Conservation (phyloP, 2,113 vertebrate species). For the Leptobrachium ailaonicum region DNA sequence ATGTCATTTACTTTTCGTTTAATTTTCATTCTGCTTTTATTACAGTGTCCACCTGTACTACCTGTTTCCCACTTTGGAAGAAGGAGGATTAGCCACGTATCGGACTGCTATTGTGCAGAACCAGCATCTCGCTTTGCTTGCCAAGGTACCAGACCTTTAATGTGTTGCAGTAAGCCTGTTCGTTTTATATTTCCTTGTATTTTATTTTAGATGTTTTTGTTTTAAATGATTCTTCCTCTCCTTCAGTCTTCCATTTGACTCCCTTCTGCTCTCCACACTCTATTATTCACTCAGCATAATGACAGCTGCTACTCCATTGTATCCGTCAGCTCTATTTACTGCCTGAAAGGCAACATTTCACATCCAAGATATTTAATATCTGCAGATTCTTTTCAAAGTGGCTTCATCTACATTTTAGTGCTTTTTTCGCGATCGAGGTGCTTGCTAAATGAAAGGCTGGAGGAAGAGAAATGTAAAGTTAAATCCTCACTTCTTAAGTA, state of each 20-base stretch:
- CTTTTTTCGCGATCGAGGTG: constrained; percentile 5
- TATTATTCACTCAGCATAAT: constrained; percentile 26
- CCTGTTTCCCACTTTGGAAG: constrained; percentile 91
- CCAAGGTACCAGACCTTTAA: constrained; percentile 78
- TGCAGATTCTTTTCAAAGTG: constrained; percentile 13
- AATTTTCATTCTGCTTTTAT: constrained; percentile 28
- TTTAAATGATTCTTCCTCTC: constrained; percentile 16
- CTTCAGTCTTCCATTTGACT: neutral
- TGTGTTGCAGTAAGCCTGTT: neutral
- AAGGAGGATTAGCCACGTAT: constrained; percentile 95
- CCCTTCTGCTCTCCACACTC: neutral
- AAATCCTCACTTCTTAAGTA: constrained; percentile 4
- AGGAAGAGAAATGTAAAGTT: constrained; percentile 18
- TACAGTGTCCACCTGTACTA: constrained; percentile 94
- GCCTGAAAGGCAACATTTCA: constrained; percentile 17
- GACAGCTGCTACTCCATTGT: constrained; percentile 29
- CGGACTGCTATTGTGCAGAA: constrained; percentile 98
- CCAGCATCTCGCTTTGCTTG: constrained; percentile 95
- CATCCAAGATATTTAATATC: constrained; percentile 33
- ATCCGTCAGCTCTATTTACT: constrained; percentile 28
- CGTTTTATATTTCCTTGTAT: constrained; percentile 27
- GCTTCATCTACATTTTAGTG: constrained; percentile 25
- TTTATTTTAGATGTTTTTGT: constrained; percentile 3
- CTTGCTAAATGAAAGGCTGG: constrained; percentile 4
- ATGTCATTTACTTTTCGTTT: neutral